Conservation (phyloP, 2,888 invertebrate genomes). For the Callinectes sapidus region DNA sequence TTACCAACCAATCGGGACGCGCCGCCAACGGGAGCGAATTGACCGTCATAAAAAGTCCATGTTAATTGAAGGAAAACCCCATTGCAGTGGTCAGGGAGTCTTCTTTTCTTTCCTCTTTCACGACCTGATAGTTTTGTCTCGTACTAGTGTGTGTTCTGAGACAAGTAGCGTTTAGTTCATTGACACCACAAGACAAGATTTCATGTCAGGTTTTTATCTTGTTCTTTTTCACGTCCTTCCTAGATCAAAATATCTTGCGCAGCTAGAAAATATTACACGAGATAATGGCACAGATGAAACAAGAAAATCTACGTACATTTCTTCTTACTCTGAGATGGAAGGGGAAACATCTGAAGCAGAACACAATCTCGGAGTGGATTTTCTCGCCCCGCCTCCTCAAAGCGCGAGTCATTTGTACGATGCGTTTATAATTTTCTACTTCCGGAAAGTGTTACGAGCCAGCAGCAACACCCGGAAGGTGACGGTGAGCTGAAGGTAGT, state of each 20-base stretch:
- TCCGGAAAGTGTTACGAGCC: slow-evolving; percentile 27
- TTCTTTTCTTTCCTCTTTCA: background rate
- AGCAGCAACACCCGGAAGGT: slow-evolving; percentile 35
- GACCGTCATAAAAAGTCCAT: slow-evolving; percentile 38
- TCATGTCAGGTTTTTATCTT: too few relatives aligned
- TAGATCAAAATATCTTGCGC: too few relatives aligned
- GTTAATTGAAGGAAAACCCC: slow-evolving; percentile 38
- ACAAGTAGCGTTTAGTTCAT: too few relatives aligned
- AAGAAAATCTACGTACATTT: background rate
- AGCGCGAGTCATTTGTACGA: slow-evolving; percentile 27
- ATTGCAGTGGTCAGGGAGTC: background rate
- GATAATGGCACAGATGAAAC: background rate
- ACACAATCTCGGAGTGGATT: slow-evolving; percentile 10
- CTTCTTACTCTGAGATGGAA: background rate
- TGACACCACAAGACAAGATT: too few relatives aligned
- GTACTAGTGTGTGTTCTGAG: too few relatives aligned
- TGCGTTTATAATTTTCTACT: slow-evolving; percentile 37
- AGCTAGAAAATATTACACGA: too few relatives aligned
- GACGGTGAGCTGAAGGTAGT: slow-evolving; percentile 11
- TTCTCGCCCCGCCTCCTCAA: background rate
- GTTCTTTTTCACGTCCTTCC: too few relatives aligned
- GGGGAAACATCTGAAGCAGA: background rate
- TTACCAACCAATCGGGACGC: slow-evolving; percentile 44
- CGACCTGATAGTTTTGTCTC: too few relatives aligned
- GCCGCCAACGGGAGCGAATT: slow-evolving; percentile 6